phyloP scores from a whole-genome alignment of 2,797 vertebrate genomes.

The Anniella stebbinsi region DNA sequence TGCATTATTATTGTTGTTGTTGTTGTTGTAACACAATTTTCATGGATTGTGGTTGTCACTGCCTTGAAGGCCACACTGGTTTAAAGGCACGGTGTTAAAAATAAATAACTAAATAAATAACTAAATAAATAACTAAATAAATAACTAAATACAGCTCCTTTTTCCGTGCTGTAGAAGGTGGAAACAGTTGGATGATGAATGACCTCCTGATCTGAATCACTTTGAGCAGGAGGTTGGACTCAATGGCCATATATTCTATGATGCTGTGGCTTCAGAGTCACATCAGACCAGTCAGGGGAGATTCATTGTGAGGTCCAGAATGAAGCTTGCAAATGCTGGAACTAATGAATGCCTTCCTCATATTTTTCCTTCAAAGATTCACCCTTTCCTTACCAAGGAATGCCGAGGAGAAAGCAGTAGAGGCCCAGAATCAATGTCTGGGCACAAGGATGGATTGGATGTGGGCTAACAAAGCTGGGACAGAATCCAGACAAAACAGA shows the following conservation, averaged over 20 bases:
- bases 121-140: neutral
- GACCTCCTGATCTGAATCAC: neutral
- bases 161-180: neutral
- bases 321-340: neutral
- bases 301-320: neutral
- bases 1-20: neutral
- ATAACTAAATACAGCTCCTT: too few relatives aligned
- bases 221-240: too few relatives aligned
- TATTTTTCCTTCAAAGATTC: neutral
- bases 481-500: too few relatives aligned
- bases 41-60: neutral
- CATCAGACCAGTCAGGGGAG: neutral
- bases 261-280: too few relatives aligned
- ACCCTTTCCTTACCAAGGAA: neutral
- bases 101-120: neutral
- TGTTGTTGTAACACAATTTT: neutral
- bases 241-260: too few relatives aligned
- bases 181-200: neutral
- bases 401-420: neutral
- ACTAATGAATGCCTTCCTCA: neutral
- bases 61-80: neutral
- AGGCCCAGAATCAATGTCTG: neutral
- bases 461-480: too few relatives aligned
- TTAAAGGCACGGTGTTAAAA: neutral
- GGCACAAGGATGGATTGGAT: too few relatives aligned